These are phyloP conservation scores for Brenthis hecate DNA, from an alignment of 2,888 invertebrate genomes.

Conservation along the genomic window DNA sequence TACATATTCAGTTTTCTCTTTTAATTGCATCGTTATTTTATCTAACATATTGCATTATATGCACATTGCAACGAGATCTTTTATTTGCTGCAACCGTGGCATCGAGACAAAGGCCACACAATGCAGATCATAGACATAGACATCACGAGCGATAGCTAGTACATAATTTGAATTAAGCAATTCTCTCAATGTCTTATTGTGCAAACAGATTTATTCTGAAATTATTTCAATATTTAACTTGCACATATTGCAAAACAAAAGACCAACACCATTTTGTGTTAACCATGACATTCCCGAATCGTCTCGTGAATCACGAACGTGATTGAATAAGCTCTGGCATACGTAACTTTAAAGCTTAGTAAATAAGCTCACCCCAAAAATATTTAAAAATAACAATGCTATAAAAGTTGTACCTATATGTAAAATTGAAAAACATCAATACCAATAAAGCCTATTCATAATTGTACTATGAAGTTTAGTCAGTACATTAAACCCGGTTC, in stretches of 20 bases:
- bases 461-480: background rate
- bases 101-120: background rate
- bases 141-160: conserved; percentile 23
- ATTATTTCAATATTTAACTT: conserved; percentile 50
- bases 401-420: no score
- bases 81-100: background rate
- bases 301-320: conserved; percentile 72
- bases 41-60: background rate
- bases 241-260: conserved; percentile 60
- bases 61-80: background rate
- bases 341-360: conserved; percentile 12
- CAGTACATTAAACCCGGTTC: conserved; percentile 3
- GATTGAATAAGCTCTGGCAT: conserved; percentile 53
- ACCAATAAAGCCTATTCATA: no score
- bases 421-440: no score
- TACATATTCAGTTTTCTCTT: no score
- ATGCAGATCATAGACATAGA: conserved; percentile 10
- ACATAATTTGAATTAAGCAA: conserved; percentile 35
- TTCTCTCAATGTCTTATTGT: conserved; percentile 49
- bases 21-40: no score
- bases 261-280: conserved; percentile 48
- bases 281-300: conserved; percentile 81
- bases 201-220: conserved; percentile 48
- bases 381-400: no score
- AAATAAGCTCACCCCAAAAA: background rate